Evolutionary conservation across 2,888 invertebrate species (phyloP), one percentile per base, ranked within the genome.

Genomic region (Epiblema foenella): DNA sequence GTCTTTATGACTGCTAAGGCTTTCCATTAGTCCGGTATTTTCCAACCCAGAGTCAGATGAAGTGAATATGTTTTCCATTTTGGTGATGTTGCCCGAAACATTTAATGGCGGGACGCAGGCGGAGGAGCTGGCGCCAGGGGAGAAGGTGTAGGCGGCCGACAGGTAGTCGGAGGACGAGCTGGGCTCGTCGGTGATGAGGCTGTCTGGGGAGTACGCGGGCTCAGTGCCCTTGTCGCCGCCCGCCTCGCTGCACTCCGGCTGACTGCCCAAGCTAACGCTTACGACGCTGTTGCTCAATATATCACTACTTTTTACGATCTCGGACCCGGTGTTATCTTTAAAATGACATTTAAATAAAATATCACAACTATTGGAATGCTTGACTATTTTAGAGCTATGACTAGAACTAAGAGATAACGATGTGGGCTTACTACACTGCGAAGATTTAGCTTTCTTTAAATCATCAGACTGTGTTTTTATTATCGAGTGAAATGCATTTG

Each of bases 1-100:
- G 77, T 90, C 90, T 82, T 85, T 89, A 72, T 89, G 87, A 74
- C 89, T 89, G 72, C 81, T 89, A 20, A 87, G 79, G 73, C 89
- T 90, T 76, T 90, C 90, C 71, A 87, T 78, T 78, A 89, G 79
- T 49, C 88, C 90, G 62, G 91, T 90, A 69, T 89, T 92, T 75
- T 94, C 94, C 74, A 93, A 78, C 12, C 92, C 94, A 11, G 94
- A 94, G 84, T 94, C 94, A 42, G 90, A 91, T 72, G 90, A 85
- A 42, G 87, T 89, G 74, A 88, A 84, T 71, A 83, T 83, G 62
- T 89, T 88, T 74, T 93, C 93, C 89, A 93, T 93, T 81, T 86
- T 91, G 29, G 84, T 81, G 37, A 74, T 78, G 75, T 77, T 80
- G 73, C 85, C 85, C 74, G 80, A 83, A 81, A 85, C 83, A 86